Conservation (phyloP, 2,113 vertebrate species). For the Cynocephalus volans region DNA sequence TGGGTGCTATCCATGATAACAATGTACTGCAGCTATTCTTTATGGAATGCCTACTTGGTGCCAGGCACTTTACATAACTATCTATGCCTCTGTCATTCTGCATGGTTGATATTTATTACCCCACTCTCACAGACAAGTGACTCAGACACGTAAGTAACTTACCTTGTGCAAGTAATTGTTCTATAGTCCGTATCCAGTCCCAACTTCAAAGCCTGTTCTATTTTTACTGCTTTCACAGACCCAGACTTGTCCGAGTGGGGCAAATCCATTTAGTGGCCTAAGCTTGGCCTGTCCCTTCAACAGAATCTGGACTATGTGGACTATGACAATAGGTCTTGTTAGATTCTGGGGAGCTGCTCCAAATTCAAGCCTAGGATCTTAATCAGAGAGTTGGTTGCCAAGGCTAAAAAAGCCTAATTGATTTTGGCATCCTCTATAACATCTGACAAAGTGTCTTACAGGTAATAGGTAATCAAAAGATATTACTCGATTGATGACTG, state of each 20-base stretch:
- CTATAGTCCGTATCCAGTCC: not conserved
- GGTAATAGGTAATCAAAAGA: not conserved
- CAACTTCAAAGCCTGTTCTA: not conserved
- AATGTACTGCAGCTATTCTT: not conserved
- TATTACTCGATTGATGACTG: not conserved
- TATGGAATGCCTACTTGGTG: not conserved
- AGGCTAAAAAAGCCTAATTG: not conserved
- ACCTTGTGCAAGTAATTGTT: not conserved
- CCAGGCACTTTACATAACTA: not conserved
- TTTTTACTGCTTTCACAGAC: not conserved
- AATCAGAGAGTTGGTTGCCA: not conserved
- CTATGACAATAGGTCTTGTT: not conserved
- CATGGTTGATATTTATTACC: not conserved
- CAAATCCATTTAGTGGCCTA: not conserved
- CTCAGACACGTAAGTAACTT: not conserved
- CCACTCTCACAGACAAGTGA: not conserved
- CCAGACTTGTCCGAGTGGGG: not conserved
- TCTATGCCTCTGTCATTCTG: not conserved
- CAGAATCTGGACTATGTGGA: not conserved
- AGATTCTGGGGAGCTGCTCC: not conserved
- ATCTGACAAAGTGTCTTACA: not conserved
- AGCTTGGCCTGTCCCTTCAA: not conserved
- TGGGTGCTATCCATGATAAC: not conserved
- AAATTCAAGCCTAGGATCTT: not conserved
- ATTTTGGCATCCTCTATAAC: not conserved